Evolutionary conservation across 2,888 invertebrate genomes (phyloP).

Genomic region (Lasioglossum pauxillum): DNA sequence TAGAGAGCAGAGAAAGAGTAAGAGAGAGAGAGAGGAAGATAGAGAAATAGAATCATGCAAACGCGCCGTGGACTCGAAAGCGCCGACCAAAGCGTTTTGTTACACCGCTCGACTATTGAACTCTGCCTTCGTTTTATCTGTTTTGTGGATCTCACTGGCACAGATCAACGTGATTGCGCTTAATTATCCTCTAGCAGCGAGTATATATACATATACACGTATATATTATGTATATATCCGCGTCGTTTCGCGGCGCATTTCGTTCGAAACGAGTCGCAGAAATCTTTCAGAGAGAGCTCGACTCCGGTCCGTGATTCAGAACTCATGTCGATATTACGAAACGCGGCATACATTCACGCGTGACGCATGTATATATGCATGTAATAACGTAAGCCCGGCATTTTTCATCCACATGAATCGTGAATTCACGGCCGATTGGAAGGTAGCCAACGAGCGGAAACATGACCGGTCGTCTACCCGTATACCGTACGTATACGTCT

Average conservation of each 20-base stretch:
- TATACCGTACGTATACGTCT: not conserved
- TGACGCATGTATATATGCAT: not conserved
- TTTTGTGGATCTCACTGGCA: slow-evolving; percentile 53
- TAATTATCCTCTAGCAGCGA: slow-evolving; percentile 65
- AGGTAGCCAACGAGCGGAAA: slow-evolving; percentile 75
- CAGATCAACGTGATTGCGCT: slow-evolving; percentile 59
- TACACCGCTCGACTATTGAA: slow-evolving; percentile 72
- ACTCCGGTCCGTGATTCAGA: slow-evolving; percentile 18
- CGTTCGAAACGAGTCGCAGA: not conserved
- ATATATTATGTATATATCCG: no score
- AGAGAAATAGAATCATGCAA: slow-evolving; percentile 64
- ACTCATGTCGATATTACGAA: slow-evolving; percentile 7
- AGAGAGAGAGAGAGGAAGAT: slow-evolving; percentile 23
- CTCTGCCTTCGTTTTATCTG: slow-evolving; percentile 42
- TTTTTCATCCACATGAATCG: not conserved
- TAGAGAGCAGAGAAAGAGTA: slow-evolving; percentile 1
- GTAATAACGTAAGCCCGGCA: not conserved
- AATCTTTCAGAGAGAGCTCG: slow-evolving; percentile 6
- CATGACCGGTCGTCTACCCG: slow-evolving; percentile 6
- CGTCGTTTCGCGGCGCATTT: slow-evolving; percentile 8
- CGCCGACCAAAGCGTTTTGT: slow-evolving; percentile 75
- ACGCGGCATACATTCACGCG: not conserved
- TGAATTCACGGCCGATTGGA: slow-evolving; percentile 24
- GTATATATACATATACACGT: not conserved
- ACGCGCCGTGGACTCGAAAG: slow-evolving; percentile 75